Evolutionary conservation across 2,113 vertebrate species (phyloP).

Genomic region (Albula goreensis): DNA sequence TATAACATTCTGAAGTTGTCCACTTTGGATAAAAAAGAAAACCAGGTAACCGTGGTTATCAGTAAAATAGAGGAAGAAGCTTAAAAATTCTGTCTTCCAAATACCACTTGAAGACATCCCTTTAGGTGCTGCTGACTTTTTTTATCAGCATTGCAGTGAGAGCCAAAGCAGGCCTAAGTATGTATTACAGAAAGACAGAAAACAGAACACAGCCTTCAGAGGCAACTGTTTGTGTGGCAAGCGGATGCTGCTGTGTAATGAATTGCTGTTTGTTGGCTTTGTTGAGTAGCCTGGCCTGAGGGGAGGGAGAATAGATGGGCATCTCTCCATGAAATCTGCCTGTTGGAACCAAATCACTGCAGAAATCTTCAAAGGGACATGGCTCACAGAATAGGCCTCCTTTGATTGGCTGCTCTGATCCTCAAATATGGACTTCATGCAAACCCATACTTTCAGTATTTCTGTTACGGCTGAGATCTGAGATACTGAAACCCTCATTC

Average conservation of each 20-base stretch:
- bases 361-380: constrained; percentile 25
- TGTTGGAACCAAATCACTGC: neutral
- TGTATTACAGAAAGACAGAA: neutral
- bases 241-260: neutral
- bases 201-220: neutral
- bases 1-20: neutral
- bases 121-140: neutral
- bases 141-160: neutral
- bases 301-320: neutral
- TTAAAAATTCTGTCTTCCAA: neutral
- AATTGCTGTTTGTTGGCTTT: neutral
- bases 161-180: neutral
- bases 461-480: neutral
- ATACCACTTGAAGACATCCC: neutral
- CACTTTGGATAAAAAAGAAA: neutral
- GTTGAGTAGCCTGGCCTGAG: neutral
- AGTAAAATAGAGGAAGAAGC: neutral
- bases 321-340: neutral
- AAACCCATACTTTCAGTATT: neutral
- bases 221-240: neutral
- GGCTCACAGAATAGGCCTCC: neutral
- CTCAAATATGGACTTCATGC: neutral
- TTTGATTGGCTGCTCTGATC: neutral
- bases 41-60: neutral
- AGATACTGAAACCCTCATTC: neutral